Conservation (phyloP, 1,140 invertebrate genomes). For the Phthorimaea operculella region DNA sequence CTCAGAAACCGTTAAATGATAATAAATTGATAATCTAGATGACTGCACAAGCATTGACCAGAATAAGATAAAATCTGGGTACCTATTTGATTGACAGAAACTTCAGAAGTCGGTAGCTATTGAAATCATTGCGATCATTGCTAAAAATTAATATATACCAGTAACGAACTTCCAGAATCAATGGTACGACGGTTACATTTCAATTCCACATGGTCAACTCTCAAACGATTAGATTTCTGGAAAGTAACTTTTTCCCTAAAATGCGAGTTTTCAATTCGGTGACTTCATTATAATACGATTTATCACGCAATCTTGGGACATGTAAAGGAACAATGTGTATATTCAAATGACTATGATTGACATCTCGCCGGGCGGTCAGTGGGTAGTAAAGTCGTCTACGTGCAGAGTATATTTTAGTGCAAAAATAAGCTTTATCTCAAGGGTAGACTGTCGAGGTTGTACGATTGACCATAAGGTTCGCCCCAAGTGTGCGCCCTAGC, state of each 20-base stretch:
- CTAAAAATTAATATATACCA: background rate
- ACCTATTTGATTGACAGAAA: background rate
- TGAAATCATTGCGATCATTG: too few species aligned
- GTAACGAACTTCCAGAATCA: constrained; percentile 8
- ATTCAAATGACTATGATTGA: constrained; percentile 63
- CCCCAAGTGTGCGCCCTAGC: constrained; percentile 16
- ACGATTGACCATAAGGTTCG: too few species aligned
- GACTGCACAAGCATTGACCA: background rate
- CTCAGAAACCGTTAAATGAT: background rate
- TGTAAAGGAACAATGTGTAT: constrained; percentile 52
- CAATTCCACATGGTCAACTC: constrained; percentile 42
- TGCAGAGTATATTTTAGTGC: too few species aligned
- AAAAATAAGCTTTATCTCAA: too few species aligned
- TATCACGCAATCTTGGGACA: constrained; percentile 57
- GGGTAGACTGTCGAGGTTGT: too few species aligned
- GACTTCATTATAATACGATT: constrained; percentile 48
- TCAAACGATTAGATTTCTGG: constrained; percentile 31
- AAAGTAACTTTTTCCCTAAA: constrained; percentile 35
- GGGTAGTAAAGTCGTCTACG: background rate
- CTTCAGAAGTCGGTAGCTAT: too few species aligned
- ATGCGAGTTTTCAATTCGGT: constrained; percentile 46
- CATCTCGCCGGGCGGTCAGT: constrained; percentile 62
- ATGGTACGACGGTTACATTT: constrained; percentile 42
- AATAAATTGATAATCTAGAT: too few species aligned
- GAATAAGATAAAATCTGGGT: background rate